Percentiles rank a stretch among this genome's conserved stretches.
Evolutionary conservation across 1,140 invertebrate genomes (phyloP).

Genomic region (Maconellicoccus hirsutus): DNA sequence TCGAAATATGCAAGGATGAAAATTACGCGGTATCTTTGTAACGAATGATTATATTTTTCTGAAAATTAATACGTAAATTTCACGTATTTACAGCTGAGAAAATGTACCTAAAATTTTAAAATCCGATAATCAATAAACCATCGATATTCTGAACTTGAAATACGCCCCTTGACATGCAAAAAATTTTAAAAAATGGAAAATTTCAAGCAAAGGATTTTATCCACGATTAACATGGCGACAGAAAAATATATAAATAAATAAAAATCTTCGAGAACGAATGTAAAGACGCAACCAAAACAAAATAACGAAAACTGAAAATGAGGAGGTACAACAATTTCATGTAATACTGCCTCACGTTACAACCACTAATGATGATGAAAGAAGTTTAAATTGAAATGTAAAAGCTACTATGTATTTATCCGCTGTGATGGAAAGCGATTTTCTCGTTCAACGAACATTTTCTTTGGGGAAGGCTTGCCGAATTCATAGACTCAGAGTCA

Average conservation of each 20-base stretch:
- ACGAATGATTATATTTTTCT: too few relatives aligned
- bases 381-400: constrained; percentile 22
- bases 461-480: constrained; percentile 13
- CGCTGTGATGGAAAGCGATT: constrained; percentile 20
- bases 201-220: not conserved
- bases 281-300: not conserved
- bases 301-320: constrained; percentile 6
- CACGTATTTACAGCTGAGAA: too few relatives aligned
- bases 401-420: constrained; percentile 22
- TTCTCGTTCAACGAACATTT: constrained; percentile 19
- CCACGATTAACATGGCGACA: too few relatives aligned
- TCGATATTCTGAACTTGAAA: too few relatives aligned
- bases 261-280: not conserved
- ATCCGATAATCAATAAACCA: too few relatives aligned
- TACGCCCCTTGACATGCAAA: too few relatives aligned
- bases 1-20: too few relatives aligned
- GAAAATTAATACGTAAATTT: too few relatives aligned
- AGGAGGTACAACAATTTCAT: not conserved
- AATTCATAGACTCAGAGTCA: constrained; percentile 20
- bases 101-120: too few relatives aligned
- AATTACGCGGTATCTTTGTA: too few relatives aligned
- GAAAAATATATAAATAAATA: too few relatives aligned
- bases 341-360: constrained; percentile 20
- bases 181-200: not conserved
- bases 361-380: constrained; percentile 20